Conservation (phyloP, 37 sponge, comb jelly and placozoan species). For the Oopsacas minuta region DNA sequence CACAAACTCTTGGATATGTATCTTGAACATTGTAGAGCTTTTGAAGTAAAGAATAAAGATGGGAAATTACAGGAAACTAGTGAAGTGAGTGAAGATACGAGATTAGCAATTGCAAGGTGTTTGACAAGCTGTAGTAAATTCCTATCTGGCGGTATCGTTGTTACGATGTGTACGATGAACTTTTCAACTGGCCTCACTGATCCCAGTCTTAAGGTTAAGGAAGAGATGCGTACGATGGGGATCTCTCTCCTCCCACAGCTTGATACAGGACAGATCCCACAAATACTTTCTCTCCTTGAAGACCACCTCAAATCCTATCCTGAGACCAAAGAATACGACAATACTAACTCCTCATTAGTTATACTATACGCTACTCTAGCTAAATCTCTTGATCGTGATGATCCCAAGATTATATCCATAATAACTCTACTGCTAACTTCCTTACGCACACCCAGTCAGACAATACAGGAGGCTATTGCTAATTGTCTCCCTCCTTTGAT, state of each 20-base stretch:
- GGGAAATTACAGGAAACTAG: neutral
- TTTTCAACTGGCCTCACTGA: neutral
- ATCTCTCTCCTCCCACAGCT: neutral
- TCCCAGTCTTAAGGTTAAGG: neutral
- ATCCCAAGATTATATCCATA: slow-evolving; percentile 75
- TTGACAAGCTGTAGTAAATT: neutral
- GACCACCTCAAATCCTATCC: slow-evolving; percentile 36
- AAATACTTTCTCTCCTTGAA: slow-evolving; percentile 61
- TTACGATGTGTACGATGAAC: neutral
- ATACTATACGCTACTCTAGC: slow-evolving; percentile 92
- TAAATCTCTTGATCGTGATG: slow-evolving; percentile 67
- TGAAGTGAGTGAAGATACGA: neutral
- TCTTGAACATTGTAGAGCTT: neutral
- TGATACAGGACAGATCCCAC: neutral
- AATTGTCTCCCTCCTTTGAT: slow-evolving; percentile 78
- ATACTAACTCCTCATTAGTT: slow-evolving; percentile 62
- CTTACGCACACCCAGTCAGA: slow-evolving; percentile 91
- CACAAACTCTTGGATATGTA: neutral
- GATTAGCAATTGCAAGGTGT: neutral
- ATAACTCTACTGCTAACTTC: slow-evolving; percentile 58
- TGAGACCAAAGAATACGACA: slow-evolving; percentile 49
- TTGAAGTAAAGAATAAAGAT: neutral
- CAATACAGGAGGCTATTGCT: slow-evolving; percentile 87
- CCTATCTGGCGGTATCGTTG: neutral
- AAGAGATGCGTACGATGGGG: neutral